Evolutionary conservation across 30 jellyfish, hydroid and myxozoan genomes (phyloP).

Genomic region (Chrysaora quinquecirrha): DNA sequence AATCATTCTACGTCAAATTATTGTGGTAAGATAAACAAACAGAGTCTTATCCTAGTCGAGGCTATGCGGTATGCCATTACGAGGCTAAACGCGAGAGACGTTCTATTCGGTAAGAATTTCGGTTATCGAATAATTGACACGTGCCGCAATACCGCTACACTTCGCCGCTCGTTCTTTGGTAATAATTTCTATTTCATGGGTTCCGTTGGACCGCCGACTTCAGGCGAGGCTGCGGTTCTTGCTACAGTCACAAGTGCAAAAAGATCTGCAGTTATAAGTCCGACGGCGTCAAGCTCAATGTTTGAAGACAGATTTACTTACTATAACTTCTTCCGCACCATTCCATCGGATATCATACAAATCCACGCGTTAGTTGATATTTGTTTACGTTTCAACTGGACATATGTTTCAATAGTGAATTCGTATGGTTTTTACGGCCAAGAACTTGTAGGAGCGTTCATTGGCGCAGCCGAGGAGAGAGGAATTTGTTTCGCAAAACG

Average conservation of each 20-base stretch:
- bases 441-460: conserved; percentile 34
- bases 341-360: conserved; percentile 75
- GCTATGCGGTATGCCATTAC: conserved; percentile 72
- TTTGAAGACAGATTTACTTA: conserved; percentile 61
- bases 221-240: conserved; percentile 65
- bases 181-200: not conserved
- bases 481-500: conserved; percentile 52
- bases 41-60: conserved; percentile 54
- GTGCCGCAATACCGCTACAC: conserved; percentile 54
- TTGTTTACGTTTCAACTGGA: conserved; percentile 37
- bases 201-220: conserved; percentile 70
- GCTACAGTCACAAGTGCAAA: conserved; percentile 62
- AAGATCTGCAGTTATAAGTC: conserved; percentile 50
- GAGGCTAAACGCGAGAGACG: not conserved
- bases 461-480: not conserved
- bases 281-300: conserved; percentile 57
- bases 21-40: conserved; percentile 36
- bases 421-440: conserved; percentile 50
- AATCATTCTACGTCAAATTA: conserved; percentile 28
- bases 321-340: conserved; percentile 72
- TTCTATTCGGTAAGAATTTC: conserved; percentile 36
- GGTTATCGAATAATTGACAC: conserved; percentile 58
- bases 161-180: conserved; percentile 31
- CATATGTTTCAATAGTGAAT: conserved; percentile 34
- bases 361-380: conserved; percentile 65